Percentiles rank a stretch among this genome's conserved stretches.
Evolutionary conservation across 2,888 invertebrate species (phyloP).

Genomic region (Hemistola chrysoprasaria): DNA sequence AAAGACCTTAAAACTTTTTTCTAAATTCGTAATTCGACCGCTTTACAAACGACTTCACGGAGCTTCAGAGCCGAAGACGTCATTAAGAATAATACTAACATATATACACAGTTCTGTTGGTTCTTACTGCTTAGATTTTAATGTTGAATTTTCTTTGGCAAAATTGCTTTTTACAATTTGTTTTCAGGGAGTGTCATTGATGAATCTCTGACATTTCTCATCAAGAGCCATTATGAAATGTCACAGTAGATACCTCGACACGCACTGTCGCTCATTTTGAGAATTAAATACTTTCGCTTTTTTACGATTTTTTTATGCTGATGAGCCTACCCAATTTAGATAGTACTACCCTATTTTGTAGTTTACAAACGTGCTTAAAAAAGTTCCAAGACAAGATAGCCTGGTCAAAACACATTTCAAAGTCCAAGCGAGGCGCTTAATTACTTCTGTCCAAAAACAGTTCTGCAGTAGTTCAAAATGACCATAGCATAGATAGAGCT

Average conservation of each 20-base stretch:
- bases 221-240: constrained; percentile 44
- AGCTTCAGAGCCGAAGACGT: constrained; percentile 40
- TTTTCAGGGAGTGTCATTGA: constrained; percentile 47
- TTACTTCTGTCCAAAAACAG: too few relatives aligned
- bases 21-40: constrained; percentile 33
- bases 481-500: too few relatives aligned
- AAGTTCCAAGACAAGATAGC: too few relatives aligned
- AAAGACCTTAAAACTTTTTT: constrained; percentile 22
- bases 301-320: constrained; percentile 24
- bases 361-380: too few relatives aligned
- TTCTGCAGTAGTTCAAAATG: too few relatives aligned
- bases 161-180: constrained; percentile 2
- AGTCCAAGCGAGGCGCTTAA: too few relatives aligned
- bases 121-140: not conserved
- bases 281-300: constrained; percentile 25
- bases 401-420: too few relatives aligned
- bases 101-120: constrained; percentile 10
- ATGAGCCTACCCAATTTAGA: constrained; percentile 16
- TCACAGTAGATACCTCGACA: constrained; percentile 27
- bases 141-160: constrained; percentile 6
- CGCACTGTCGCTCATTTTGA: constrained; percentile 28
- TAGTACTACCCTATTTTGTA: too few relatives aligned
- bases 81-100: constrained; percentile 35
- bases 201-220: constrained; percentile 50
- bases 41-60: constrained; percentile 43